These are phyloP conservation scores for Drosophila melanica DNA, from an alignment of 1,140 invertebrate genomes.

Conservation along the genomic window DNA sequence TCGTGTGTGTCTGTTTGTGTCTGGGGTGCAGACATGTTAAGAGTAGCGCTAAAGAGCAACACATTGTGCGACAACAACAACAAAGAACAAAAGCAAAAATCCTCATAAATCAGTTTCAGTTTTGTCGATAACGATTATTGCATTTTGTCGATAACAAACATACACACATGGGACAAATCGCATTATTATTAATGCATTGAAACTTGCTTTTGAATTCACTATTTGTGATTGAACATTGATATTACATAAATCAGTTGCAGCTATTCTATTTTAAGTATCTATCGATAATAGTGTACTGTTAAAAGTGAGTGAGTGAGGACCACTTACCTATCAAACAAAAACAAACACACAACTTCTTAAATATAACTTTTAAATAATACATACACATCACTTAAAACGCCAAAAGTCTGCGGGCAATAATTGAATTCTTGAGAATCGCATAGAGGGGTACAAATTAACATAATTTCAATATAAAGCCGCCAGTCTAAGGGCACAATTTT, in stretches of 20 bases:
- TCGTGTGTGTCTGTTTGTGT: not conserved
- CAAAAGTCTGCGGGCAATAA: no score
- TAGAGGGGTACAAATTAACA: no score
- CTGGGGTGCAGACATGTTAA: conserved; percentile 43
- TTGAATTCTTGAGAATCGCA: no score
- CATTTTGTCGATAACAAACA: conserved; percentile 30
- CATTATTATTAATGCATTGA: conserved; percentile 20
- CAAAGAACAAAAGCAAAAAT: conserved; percentile 26
- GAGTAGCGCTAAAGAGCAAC: conserved; percentile 53
- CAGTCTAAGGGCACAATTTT: no score
- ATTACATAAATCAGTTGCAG: not conserved
- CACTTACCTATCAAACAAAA: no score
- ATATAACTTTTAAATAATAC: no score
- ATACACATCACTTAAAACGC: no score
- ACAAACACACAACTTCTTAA: no score
- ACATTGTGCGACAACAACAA: conserved; percentile 51
- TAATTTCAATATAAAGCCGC: no score
- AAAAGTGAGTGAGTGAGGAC: no score
- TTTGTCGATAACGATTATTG: conserved; percentile 74
- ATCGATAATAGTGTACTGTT: not conserved
- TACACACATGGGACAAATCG: conserved; percentile 12
- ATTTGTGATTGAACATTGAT: not conserved
- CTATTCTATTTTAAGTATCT: not conserved
- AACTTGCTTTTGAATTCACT: conserved; percentile 7
- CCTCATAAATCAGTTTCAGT: conserved; percentile 73